Percentiles rank a stretch among this genome's conserved stretches.
Conservation (phyloP, 2,888 invertebrate genomes). For the Anaspis maculata region DNA sequence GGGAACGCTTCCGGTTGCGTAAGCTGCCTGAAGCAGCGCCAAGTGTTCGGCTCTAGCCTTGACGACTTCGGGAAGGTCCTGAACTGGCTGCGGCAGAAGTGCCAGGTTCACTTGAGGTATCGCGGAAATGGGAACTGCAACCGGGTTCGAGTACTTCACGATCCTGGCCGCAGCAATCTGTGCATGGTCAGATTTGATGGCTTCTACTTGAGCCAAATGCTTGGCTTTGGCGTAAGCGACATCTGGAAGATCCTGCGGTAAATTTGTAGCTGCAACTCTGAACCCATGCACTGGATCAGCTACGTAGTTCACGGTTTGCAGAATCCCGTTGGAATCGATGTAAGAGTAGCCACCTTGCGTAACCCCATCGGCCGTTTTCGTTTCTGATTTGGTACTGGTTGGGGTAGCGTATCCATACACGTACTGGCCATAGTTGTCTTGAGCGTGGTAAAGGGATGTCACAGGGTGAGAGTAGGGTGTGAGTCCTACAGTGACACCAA, state of each 20-base stretch:
- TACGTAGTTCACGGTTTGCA: constrained; percentile 57
- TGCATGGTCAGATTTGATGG: constrained; percentile 31
- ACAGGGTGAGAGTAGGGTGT: constrained; percentile 36
- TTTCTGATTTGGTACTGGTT: constrained; percentile 56
- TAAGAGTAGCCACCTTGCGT: constrained; percentile 61
- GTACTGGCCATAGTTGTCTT: constrained; percentile 51
- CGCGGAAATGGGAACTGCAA: constrained; percentile 23
- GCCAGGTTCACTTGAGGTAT: too few relatives aligned
- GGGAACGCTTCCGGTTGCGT: constrained; percentile 28
- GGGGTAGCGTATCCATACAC: constrained; percentile 58
- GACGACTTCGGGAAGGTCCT: constrained; percentile 36
- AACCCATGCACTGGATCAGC: constrained; percentile 57
- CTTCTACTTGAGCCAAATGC: constrained; percentile 33
- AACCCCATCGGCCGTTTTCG: constrained; percentile 52
- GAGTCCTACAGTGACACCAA: constrained; percentile 41
- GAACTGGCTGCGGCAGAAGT: constrained; percentile 40
- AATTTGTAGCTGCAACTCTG: constrained; percentile 57
- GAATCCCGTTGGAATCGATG: constrained; percentile 55
- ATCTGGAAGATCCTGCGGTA: constrained; percentile 45
- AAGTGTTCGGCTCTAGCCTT: constrained; percentile 33
- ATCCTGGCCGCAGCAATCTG: constrained; percentile 19
- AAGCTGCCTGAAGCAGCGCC: constrained; percentile 31
- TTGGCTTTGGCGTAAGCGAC: constrained; percentile 36
- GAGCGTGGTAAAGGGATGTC: constrained; percentile 45
- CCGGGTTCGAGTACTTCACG: constrained; percentile 29